Base-by-base conservation (phyloP, 2,113 vertebrate species). In the Glaucidium brasilianum region DNA sequence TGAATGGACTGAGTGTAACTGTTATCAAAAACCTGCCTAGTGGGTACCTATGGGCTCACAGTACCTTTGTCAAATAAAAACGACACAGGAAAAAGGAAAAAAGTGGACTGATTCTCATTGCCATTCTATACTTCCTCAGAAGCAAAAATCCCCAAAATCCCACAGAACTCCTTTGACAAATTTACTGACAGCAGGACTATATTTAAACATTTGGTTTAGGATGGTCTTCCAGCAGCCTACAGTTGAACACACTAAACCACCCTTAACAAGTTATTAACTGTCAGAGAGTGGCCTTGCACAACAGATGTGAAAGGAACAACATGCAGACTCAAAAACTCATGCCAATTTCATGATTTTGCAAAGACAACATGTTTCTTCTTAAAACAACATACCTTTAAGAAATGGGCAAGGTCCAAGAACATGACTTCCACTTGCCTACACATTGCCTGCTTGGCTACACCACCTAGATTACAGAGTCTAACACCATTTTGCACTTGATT, bases 251-350 rank as follows among this genome's bases (percentile, higher is more conserved):
- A 29, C 0, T 15, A 10, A 52, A 52, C 32, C 30, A 4, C 18
- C 50, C 64, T 22, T 6, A 39, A 34, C 16, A 29, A 78, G 35
- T 11, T 13, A 22, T 55, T 20, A 37, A 10, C 34, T 12, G 3
- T 8, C 4, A 2, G 68, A 43, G 37, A 34, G 16, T 1, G 6
- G 15, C 35, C 41, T 35, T 47, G 43, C 50, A 15, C 0, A 0
- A 26, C 49, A 64, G 20, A 22, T 13, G n/a, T 10, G 15, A 63
- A 52, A 84, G 29, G 37, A 74, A 64, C 12, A 21, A 79, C 26
- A 29, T 0, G 0, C 4, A 25, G 12, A 41, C 53, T 74, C 53
- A 68, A 25, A 64, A 59, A n/a, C 37, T 37, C 19, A 4, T 3
- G 16, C n/a, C 32, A n/a, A 26, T 7, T 12, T 29, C 32, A 45